Evolutionary conservation across 2,888 invertebrate species (phyloP), one percentile per base, ranked within the genome.

Genomic region (Protodeltote pygarga): DNA sequence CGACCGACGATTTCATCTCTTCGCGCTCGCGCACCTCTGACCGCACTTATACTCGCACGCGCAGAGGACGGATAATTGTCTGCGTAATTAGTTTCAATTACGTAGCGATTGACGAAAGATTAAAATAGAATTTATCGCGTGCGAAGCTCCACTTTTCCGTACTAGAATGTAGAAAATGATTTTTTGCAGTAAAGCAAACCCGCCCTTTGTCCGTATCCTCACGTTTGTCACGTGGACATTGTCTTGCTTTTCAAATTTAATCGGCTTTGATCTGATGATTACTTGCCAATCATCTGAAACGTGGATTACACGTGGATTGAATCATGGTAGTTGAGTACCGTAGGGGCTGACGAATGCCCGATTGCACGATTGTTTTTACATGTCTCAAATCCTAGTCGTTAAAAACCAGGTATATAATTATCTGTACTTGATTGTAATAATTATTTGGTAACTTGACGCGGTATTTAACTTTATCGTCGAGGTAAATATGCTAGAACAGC

Each of bases 121-220:
- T 86, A 85, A 87, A 86, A 89, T 86, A 87, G 82, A 87, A 81
- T 80, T 65, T 78, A 84, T 91, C 83, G 91, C 91, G 89, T 91
- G 91, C 83, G 81, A 81, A 83, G 71, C 75, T 58, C 51, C 83
- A 87, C 83, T 87, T 90, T 89, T 85, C 83, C 77, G 69, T 65
- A 42, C 65, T 83, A 87, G 81, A 84, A 85, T 85, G 83, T 83
- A 82, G 84, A 85, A 82, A 85, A 84, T 68, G 73, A n/a, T 75
- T 83, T 81, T 83, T 85, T 85, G 78, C 54, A 41, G 46, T 66
- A 57, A 48, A 61, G 60, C 58, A 49, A 66, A 64, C 69, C 73
- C 52, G 75, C 82, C 78, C 84, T 88, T 87, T 87, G 87, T 89
- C 79, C 67, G 60, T 15, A 38, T 38, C 23, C 69, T 85, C 85